phyloP scores from a whole-genome alignment of 2,888 invertebrate genomes.

The Corbicula japonica region DNA sequence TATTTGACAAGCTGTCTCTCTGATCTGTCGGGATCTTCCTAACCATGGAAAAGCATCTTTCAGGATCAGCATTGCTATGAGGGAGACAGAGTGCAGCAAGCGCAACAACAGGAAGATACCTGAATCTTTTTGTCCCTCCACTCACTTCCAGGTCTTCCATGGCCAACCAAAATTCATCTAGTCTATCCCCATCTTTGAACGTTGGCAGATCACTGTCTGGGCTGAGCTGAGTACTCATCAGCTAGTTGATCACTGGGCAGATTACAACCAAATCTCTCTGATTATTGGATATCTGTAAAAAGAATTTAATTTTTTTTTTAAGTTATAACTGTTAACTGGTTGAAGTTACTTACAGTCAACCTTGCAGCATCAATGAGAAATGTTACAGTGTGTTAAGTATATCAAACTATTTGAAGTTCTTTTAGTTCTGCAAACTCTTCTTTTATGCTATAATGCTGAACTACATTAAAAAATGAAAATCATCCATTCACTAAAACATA shows the following conservation, averaged over 20 bases:
- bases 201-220: slow-evolving; percentile 17
- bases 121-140: slow-evolving; percentile 24
- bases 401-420: too few relatives aligned
- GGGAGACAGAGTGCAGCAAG: slow-evolving; percentile 23
- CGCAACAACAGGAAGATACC: slow-evolving; percentile 18
- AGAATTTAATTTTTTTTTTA: too few relatives aligned
- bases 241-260: neutral
- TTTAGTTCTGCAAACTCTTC: too few relatives aligned
- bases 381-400: too few relatives aligned
- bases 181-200: slow-evolving; percentile 8
- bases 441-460: too few relatives aligned
- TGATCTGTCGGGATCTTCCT: slow-evolving; percentile 49
- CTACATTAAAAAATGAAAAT: too few relatives aligned
- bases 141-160: neutral
- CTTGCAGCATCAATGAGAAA: too few relatives aligned
- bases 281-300: too few relatives aligned
- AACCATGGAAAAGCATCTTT: slow-evolving; percentile 42
- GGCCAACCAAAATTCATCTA: slow-evolving; percentile 28
- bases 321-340: too few relatives aligned
- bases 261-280: neutral
- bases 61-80: slow-evolving; percentile 46
- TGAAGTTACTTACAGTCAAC: too few relatives aligned
- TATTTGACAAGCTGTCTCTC: slow-evolving; percentile 27
- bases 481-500: too few relatives aligned
- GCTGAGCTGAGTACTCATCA: slow-evolving; percentile 26